Conservation (phyloP, 2,113 vertebrate genomes). For the Perccottus glenii region DNA sequence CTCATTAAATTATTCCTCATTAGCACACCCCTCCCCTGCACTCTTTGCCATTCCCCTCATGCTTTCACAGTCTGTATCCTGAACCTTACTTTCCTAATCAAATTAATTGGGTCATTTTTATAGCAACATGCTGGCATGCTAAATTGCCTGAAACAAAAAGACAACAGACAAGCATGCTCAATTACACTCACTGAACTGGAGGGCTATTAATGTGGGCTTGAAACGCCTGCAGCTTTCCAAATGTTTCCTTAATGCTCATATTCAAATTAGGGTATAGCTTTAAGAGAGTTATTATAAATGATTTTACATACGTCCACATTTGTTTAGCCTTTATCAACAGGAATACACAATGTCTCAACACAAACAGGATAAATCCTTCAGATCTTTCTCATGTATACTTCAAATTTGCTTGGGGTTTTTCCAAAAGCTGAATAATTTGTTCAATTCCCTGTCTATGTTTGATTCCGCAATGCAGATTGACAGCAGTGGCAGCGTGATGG, state of each 20-base stretch:
- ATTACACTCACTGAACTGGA: conserved; percentile 56
- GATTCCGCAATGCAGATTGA: conserved; percentile 45
- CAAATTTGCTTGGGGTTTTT: conserved; percentile 7
- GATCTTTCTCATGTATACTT: conserved; percentile 12
- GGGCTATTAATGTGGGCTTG: conserved; percentile 40
- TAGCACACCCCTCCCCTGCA: conserved; percentile 18
- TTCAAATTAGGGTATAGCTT: conserved; percentile 7
- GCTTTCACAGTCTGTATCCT: conserved; percentile 47
- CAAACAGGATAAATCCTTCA: conserved; percentile 11
- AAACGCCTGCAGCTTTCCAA: conserved; percentile 5
- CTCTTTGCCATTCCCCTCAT: conserved; percentile 42
- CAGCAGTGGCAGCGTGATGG: conserved; percentile 11
- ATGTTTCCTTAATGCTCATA: conserved; percentile 28
- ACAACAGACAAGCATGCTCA: conserved; percentile 61
- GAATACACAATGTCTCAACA: background rate
- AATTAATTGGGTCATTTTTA: conserved; percentile 71
- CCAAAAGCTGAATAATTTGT: conserved; percentile 33
- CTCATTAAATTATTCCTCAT: conserved; percentile 44
- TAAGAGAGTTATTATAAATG: conserved; percentile 9
- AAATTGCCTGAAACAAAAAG: conserved; percentile 49
- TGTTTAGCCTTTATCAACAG: conserved; percentile 12
- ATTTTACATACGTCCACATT: background rate
- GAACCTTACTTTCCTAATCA: conserved; percentile 66
- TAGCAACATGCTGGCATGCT: conserved; percentile 51
- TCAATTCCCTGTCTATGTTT: conserved; percentile 30